These are phyloP conservation scores for Beris chalybata DNA, from an alignment of 2,888 invertebrate species.

Conservation along the genomic window DNA sequence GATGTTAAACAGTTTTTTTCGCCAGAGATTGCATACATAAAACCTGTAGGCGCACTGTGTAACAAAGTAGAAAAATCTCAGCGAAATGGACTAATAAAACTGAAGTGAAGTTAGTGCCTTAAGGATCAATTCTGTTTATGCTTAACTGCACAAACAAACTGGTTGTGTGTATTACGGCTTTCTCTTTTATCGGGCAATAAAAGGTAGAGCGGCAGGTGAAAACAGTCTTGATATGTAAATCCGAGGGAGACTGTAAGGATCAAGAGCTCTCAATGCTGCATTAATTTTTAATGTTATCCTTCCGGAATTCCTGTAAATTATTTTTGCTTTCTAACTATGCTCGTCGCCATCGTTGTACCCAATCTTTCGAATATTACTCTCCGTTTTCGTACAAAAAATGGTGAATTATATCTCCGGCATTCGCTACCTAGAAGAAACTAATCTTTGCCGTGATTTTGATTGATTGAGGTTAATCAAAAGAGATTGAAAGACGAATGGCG, in stretches of 20 bases:
- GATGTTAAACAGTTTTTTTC: too few relatives aligned
- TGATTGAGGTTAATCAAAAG: slow-evolving; percentile 17
- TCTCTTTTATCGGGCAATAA: slow-evolving; percentile 4
- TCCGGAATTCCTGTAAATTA: neutral
- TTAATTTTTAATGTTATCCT: slow-evolving; percentile 15
- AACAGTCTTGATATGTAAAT: slow-evolving; percentile 5
- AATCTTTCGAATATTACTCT: too few relatives aligned
- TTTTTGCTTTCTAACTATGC: too few relatives aligned
- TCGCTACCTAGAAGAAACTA: neutral
- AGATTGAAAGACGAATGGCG: slow-evolving; percentile 12
- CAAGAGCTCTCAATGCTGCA: neutral
- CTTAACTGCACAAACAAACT: neutral
- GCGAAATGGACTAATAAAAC: neutral
- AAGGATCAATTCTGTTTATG: neutral
- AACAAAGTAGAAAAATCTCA: too few relatives aligned
- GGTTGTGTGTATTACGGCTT: neutral
- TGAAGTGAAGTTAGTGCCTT: slow-evolving; percentile 2
- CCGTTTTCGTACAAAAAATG: too few relatives aligned
- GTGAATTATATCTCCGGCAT: too few relatives aligned
- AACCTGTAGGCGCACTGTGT: too few relatives aligned
- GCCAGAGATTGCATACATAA: too few relatives aligned
- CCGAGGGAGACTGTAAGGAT: neutral
- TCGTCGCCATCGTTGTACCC: too few relatives aligned
- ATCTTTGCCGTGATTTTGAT: slow-evolving; percentile 15
- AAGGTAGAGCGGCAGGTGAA: neutral